phyloP scores from a whole-genome alignment of 1,140 invertebrate species.

The Megalonaias nervosa region DNA sequence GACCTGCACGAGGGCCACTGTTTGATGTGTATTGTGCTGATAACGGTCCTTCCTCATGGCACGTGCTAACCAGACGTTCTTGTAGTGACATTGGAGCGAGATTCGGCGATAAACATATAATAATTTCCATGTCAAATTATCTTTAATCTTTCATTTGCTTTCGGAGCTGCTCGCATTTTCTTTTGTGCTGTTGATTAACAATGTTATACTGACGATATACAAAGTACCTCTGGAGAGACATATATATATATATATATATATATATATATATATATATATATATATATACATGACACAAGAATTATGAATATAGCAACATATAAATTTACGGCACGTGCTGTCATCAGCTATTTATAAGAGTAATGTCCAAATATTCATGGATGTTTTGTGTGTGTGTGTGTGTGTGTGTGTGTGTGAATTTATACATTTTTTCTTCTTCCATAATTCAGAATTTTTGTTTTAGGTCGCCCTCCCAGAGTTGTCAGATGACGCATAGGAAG shows the following conservation, averaged over 20 bases:
- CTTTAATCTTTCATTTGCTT: neutral
- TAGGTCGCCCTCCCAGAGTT: constrained; percentile 72
- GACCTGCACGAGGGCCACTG: neutral
- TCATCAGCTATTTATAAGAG: constrained; percentile 4
- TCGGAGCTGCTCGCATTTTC: neutral
- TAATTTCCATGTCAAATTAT: neutral
- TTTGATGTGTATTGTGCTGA: constrained; percentile 29
- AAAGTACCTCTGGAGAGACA: too few relatives aligned
- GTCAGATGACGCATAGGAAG: constrained; percentile 72
- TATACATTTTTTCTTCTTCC: too few relatives aligned
- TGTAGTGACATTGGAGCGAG: constrained; percentile 4
- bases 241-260: too few relatives aligned
- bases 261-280: too few relatives aligned
- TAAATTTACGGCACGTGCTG: neutral
- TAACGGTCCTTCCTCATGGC: constrained; percentile 9
- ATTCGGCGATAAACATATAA: constrained; percentile 9
- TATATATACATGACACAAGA: too few relatives aligned
- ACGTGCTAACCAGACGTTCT: constrained; percentile 5
- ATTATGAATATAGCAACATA: neutral
- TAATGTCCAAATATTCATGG: constrained; percentile 2
- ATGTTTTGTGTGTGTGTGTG: neutral
- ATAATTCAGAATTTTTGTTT: constrained; percentile 24
- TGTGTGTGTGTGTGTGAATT: neutral
- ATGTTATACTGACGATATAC: too few relatives aligned
- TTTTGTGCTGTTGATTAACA: too few relatives aligned